Conservation (phyloP, 2,113 vertebrate genomes). For the Hydrochoerus hydrochaeris region DNA sequence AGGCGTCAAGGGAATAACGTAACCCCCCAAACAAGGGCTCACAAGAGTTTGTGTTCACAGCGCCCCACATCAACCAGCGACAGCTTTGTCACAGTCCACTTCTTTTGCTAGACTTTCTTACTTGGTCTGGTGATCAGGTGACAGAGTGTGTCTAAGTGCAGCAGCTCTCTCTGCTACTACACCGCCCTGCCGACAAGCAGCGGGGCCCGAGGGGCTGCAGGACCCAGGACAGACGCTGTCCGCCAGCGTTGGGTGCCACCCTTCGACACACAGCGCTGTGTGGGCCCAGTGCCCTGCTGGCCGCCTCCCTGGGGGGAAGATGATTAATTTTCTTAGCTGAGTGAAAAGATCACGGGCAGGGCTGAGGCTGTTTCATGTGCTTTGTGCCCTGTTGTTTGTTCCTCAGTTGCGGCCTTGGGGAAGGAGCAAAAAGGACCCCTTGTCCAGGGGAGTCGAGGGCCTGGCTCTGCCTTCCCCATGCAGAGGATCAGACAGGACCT, state of each 20-base stretch:
- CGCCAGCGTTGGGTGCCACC: neutral
- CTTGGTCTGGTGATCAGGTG: neutral
- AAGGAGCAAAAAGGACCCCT: neutral
- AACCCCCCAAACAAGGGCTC: neutral
- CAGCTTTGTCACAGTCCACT: constrained; percentile 2
- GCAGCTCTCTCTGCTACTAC: neutral
- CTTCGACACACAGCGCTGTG: neutral
- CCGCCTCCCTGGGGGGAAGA: constrained; percentile 7
- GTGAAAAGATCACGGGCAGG: neutral
- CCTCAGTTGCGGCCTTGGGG: neutral
- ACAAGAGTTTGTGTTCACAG: neutral
- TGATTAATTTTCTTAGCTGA: neutral
- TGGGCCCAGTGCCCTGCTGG: neutral
- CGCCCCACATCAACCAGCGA: neutral
- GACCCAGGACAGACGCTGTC: neutral
- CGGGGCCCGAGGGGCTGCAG: neutral
- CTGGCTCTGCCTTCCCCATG: neutral
- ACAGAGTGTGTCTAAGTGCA: neutral
- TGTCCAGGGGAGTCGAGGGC: neutral
- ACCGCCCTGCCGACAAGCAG: neutral
- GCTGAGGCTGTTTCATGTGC: neutral
- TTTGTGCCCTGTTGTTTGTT: constrained; percentile 12
- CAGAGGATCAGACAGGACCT: neutral
- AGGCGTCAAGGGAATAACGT: neutral
- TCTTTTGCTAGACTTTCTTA: neutral